Evolutionary conservation across 2,113 vertebrate genomes (phyloP).

Genomic region (Pygoscelis antarcticus): DNA sequence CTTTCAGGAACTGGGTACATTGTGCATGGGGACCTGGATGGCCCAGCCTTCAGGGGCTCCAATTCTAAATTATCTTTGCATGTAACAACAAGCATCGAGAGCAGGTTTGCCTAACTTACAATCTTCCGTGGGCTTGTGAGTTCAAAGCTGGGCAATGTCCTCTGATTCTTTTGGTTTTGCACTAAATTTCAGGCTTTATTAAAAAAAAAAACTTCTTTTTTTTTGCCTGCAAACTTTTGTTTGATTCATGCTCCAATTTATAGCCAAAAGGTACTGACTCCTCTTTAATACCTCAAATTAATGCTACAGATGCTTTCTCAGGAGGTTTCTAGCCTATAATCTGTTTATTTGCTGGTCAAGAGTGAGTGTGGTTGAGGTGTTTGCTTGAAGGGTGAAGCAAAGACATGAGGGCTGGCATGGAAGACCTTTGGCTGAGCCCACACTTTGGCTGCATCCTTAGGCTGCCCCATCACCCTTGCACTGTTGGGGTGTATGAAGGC

Average conservation of each 20-base stretch:
- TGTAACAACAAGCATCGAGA: rapidly evolving
- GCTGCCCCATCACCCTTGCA: not conserved
- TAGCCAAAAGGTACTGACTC: not conserved
- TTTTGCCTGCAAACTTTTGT: not conserved
- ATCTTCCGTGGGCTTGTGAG: not conserved
- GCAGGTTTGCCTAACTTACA: not conserved
- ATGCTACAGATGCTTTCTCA: not conserved
- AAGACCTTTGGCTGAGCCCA: not conserved
- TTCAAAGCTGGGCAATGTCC: not conserved
- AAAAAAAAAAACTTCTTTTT: not conserved
- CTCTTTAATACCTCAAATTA: not conserved
- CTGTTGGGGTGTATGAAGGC: not conserved
- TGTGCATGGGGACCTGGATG: not conserved
- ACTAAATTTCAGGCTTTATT: not conserved
- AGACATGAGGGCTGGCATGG: not conserved
- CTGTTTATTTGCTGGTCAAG: not conserved
- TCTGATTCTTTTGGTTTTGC: not conserved
- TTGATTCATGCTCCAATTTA: not conserved
- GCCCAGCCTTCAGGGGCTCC: not conserved
- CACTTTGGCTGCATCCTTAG: not conserved
- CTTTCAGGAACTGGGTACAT: not conserved
- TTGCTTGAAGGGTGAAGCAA: not conserved
- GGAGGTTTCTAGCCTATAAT: not conserved
- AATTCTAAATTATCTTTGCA: not conserved
- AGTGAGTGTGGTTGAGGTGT: not conserved